These are phyloP conservation scores for Schizaphis graminum DNA, from an alignment of 2,888 invertebrate species.

Conservation along the genomic window DNA sequence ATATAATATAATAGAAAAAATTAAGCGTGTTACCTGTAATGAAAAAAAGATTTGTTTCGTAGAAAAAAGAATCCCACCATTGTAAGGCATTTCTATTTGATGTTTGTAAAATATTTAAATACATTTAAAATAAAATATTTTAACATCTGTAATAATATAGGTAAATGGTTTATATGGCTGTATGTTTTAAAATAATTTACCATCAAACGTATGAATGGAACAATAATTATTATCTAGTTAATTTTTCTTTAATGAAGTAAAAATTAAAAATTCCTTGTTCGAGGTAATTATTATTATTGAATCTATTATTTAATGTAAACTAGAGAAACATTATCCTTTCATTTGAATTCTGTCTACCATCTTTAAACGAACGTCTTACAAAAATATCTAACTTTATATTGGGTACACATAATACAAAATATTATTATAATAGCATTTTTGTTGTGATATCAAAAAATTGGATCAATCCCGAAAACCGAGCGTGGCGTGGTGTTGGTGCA, in stretches of 20 bases:
- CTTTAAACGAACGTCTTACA: neutral
- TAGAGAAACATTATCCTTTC: neutral
- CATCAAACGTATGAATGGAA: neutral
- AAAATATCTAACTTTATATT: neutral
- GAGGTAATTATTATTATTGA: neutral
- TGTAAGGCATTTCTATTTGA: neutral
- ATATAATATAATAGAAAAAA: neutral
- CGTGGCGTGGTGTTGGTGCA: no score
- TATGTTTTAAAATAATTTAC: neutral
- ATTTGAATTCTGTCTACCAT: neutral
- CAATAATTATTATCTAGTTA: neutral
- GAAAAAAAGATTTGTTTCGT: neutral
- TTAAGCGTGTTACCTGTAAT: neutral
- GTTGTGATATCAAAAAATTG: neutral
- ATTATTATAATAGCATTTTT: neutral
- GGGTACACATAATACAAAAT: neutral
- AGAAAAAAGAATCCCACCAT: neutral
- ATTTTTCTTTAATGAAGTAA: neutral
- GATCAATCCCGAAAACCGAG: neutral
- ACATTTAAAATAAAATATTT: neutral
- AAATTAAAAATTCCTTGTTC: neutral
- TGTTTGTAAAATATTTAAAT: neutral
- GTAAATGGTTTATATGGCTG: neutral
- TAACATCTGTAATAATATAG: neutral
- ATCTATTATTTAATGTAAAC: neutral